Evolutionary conservation across 2,113 vertebrate species (phyloP).

Genomic region (Tyto alba): DNA sequence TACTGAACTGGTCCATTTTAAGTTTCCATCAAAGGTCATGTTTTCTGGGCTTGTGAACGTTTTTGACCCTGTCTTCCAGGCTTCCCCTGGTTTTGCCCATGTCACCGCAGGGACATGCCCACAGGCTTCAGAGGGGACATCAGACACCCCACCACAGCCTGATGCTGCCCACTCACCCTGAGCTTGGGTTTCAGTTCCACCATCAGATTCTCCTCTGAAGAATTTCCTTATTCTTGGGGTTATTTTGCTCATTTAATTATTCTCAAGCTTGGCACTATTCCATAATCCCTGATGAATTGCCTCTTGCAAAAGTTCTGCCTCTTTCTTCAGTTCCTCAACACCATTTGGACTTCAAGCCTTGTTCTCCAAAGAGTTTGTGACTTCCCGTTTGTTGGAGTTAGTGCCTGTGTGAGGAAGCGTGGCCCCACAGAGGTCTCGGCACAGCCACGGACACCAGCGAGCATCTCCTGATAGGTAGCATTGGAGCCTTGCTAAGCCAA

Average conservation of each 20-base stretch:
- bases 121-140: background rate
- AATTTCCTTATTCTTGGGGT: background rate
- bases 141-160: background rate
- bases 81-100: background rate
- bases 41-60: background rate
- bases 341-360: background rate
- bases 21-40: background rate
- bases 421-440: background rate
- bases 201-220: background rate
- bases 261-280: accelerated
- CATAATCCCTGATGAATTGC: background rate
- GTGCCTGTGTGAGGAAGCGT: accelerated
- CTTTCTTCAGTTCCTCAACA: background rate
- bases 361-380: background rate
- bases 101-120: background rate
- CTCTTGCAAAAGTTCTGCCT: background rate
- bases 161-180: background rate
- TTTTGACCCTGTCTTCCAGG: background rate
- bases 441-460: accelerated
- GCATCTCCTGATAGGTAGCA: background rate
- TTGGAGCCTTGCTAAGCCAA: background rate
- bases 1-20: background rate
- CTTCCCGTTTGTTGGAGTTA: background rate
- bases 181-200: background rate
- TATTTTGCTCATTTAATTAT: background rate